A percentile compares a stretch with the other conserved stretches of the same genome.
phyloP scores from a whole-genome alignment of 92 coral and sea anemone genomes.

The Actinostola sp. region DNA sequence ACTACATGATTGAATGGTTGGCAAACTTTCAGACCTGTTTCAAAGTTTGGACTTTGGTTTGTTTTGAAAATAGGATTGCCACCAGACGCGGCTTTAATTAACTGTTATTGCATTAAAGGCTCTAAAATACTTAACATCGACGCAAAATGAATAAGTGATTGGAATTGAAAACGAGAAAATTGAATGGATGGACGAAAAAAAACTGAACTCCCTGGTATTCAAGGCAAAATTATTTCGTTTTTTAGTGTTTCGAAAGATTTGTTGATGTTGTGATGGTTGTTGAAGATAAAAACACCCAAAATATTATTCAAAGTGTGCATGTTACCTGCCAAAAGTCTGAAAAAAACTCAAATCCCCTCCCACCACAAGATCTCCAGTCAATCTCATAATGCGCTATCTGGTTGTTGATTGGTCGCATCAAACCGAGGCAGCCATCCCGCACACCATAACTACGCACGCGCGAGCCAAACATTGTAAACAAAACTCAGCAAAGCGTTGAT shows the following conservation, averaged over 20 bases:
- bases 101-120: no score
- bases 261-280: neutral
- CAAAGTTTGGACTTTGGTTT: conserved; percentile 5
- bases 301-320: neutral
- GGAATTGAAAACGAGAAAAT: no score
- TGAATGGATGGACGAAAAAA: no score
- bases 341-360: neutral
- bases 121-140: no score
- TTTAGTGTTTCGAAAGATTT: neutral
- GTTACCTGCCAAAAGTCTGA: conserved; percentile 18
- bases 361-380: conserved; percentile 32
- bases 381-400: neutral
- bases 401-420: conserved; percentile 64
- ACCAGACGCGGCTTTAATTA: no score
- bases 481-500: conserved; percentile 30
- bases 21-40: neutral
- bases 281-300: conserved; percentile 2
- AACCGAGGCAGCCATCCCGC: conserved; percentile 57
- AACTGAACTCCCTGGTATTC: neutral
- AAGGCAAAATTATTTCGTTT: neutral
- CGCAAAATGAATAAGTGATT: no score
- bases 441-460: conserved; percentile 20
- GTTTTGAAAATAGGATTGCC: no score
- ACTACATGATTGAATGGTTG: neutral
- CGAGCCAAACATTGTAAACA: conserved; percentile 33